A percentile compares a stretch with the other conserved stretches of the same genome.
phyloP scores from a whole-genome alignment of 2,113 vertebrate genomes.

The Agapornis roseicollis region DNA sequence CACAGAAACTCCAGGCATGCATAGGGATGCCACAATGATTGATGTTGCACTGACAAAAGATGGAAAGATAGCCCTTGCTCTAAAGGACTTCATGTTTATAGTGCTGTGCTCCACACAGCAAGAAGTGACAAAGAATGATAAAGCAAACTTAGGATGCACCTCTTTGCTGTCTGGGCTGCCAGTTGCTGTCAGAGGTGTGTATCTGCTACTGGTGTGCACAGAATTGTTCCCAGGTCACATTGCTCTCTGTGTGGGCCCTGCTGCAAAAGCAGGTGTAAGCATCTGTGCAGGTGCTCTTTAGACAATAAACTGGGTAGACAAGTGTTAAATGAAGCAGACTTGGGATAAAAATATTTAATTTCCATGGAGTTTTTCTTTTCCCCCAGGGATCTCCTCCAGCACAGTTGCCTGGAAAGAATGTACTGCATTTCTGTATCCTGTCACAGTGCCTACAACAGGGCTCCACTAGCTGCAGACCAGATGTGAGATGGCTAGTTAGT shows the following conservation, averaged over 20 bases:
- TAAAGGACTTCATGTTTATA: neutral
- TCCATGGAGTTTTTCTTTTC: neutral
- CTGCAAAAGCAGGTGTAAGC: neutral
- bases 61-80: neutral
- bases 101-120: neutral
- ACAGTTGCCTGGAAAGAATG: neutral
- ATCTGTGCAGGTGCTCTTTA: neutral
- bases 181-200: rapidly evolving
- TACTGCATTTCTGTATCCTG: neutral
- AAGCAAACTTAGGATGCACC: neutral
- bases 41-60: neutral
- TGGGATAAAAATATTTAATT: neutral
- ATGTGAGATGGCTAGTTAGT: neutral
- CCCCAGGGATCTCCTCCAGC: neutral
- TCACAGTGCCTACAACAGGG: neutral
- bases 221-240: neutral
- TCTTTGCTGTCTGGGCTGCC: neutral
- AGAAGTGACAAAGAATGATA: neutral
- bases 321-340: neutral
- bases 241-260: neutral
- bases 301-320: neutral
- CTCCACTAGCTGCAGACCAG: neutral
- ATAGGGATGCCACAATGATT: neutral
- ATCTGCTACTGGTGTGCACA: neutral
- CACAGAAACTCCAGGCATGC: neutral